Evolutionary conservation across 2,113 vertebrate genomes (phyloP).

Genomic region (Corvus hawaiiensis): DNA sequence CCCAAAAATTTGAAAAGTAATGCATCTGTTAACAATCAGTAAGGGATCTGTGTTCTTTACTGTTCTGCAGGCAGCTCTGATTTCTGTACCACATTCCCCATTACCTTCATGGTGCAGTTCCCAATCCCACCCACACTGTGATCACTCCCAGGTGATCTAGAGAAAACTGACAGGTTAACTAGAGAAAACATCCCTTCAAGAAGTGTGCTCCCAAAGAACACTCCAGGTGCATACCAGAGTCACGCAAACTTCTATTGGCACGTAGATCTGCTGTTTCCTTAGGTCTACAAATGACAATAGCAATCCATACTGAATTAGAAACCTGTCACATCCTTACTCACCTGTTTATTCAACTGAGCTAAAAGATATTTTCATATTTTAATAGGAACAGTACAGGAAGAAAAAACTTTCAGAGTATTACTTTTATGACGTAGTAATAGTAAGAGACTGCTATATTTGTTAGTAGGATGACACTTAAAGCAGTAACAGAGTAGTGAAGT

Average conservation of each 20-base stretch:
- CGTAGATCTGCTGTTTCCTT: neutral
- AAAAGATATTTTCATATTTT: neutral
- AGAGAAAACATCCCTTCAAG: neutral
- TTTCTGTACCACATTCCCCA: neutral
- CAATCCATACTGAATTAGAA: neutral
- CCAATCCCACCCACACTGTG: neutral
- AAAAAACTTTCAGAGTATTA: neutral
- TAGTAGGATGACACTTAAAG: neutral
- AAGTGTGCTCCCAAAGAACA: neutral
- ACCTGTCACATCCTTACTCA: neutral
- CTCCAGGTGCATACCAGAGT: fast-evolving
- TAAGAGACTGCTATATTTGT: neutral
- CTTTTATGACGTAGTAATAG: neutral
- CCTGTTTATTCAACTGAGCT: neutral
- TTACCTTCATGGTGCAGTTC: fast-evolving
- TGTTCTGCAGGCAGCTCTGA: neutral
- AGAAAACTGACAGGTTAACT: neutral
- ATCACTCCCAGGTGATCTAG: neutral
- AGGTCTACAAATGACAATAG: neutral
- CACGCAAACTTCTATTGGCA: neutral
- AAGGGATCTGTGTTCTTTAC: neutral
- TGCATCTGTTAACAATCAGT: neutral
- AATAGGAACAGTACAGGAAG: neutral
- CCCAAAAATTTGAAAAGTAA: neutral
- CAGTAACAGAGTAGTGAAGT: neutral